Conservation (phyloP, 2,113 vertebrate genomes). For the Perccottus glenii region DNA sequence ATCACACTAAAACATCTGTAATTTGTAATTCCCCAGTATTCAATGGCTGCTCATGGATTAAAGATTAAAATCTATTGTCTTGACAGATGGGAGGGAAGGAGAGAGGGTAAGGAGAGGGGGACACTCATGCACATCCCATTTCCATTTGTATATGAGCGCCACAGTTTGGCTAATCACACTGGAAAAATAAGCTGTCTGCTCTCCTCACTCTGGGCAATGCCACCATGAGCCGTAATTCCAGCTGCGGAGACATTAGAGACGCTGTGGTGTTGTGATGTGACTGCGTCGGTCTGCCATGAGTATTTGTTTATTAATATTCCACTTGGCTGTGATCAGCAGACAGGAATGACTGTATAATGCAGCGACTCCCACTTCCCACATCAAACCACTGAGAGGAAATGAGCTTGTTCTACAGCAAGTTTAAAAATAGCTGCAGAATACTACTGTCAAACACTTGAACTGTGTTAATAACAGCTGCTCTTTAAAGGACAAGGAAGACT, state of each 20-base stretch:
- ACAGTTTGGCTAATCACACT: conserved; percentile 81
- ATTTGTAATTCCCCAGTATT: conserved; percentile 98
- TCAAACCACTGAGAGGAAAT: conserved; percentile 64
- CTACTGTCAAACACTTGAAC: neutral
- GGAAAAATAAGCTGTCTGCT: conserved; percentile 80
- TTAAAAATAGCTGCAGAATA: conserved; percentile 4
- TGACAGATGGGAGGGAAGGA: conserved; percentile 90
- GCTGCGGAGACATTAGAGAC: conserved; percentile 72
- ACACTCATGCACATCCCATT: conserved; percentile 81
- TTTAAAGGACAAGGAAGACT: neutral
- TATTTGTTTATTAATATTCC: conserved; percentile 54
- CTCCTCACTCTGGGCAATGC: conserved; percentile 77
- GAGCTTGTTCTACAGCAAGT: conserved; percentile 24
- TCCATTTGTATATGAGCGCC: conserved; percentile 95
- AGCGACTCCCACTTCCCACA: conserved; percentile 31
- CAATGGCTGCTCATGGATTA: conserved; percentile 99
- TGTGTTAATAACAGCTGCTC: conserved; percentile 11
- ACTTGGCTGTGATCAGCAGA: conserved; percentile 41
- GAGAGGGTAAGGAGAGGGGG: conserved; percentile 71
- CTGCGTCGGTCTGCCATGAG: conserved; percentile 34
- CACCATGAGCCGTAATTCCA: conserved; percentile 72
- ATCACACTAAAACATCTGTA: conserved; percentile 99
- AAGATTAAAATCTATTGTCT: conserved; percentile 99
- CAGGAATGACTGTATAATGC: conserved; percentile 30
- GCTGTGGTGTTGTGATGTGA: conserved; percentile 35